phyloP scores from a whole-genome alignment of 2,888 invertebrate genomes.

The Neocrepidodera transversa region DNA sequence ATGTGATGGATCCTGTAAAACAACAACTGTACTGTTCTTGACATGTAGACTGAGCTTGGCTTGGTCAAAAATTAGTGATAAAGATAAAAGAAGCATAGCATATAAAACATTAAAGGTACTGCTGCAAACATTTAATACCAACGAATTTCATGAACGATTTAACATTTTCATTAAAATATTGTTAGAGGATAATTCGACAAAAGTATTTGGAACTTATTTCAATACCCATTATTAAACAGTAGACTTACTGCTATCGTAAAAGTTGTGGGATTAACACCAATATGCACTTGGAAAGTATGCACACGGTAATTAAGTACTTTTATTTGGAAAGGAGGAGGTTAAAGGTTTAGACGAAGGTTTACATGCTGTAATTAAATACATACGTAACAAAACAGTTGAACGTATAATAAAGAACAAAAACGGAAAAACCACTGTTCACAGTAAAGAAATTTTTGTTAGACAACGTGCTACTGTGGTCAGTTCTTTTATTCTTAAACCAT shows the following conservation, averaged over 20 bases:
- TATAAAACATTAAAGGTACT: conserved; percentile 23
- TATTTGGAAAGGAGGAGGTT: conserved; percentile 40
- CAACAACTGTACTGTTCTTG: conserved; percentile 26
- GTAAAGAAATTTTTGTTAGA: conserved; percentile 19
- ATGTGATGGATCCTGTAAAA: conserved; percentile 15
- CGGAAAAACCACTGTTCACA: conserved; percentile 21
- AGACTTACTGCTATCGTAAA: conserved; percentile 36
- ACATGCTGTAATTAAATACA: conserved; percentile 40
- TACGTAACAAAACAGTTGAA: conserved; percentile 42
- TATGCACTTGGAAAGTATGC: conserved; percentile 32
- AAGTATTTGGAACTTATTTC: conserved; percentile 37
- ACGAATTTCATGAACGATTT: conserved; percentile 25
- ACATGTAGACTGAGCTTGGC: conserved; percentile 29
- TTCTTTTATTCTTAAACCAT: too few relatives aligned
- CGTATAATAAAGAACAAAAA: conserved; percentile 32
- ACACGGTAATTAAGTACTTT: conserved; percentile 38
- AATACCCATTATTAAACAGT: conserved; percentile 28
- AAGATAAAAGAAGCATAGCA: conserved; percentile 6
- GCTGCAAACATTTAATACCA: conserved; percentile 27
- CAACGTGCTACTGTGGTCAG: background rate
- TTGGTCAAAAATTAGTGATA: conserved; percentile 21
- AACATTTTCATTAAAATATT: conserved; percentile 27
- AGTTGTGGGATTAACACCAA: conserved; percentile 33
- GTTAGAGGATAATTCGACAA: conserved; percentile 15
- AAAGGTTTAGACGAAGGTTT: conserved; percentile 43